These are phyloP conservation scores for Corythoichthys haematopterus DNA, from an alignment of 2,113 vertebrate species.

Conservation along the genomic window DNA sequence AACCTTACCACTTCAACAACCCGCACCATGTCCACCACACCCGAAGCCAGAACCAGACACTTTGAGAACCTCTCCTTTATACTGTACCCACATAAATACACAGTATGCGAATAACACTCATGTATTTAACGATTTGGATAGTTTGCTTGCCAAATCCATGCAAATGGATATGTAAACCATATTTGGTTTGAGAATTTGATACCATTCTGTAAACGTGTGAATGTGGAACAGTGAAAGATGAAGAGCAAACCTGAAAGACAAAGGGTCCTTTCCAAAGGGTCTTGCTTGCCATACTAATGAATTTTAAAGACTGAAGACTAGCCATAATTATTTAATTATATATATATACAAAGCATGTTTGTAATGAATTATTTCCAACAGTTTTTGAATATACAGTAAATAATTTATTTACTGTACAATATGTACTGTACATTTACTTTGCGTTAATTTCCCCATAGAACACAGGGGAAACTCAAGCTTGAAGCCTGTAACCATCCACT, in stretches of 20 bases:
- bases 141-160: neutral
- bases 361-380: too few species aligned
- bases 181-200: neutral
- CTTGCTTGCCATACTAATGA: neutral
- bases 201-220: neutral
- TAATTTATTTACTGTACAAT: too few species aligned
- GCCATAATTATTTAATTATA: neutral
- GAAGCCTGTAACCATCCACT: too few species aligned
- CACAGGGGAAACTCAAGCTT: too few species aligned
- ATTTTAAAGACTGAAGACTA: neutral
- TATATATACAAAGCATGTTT: neutral
- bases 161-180: neutral
- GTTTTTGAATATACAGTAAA: too few species aligned
- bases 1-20: conserved; percentile 64
- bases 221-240: neutral
- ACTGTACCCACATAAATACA: neutral
- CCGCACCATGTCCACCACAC: conserved; percentile 24
- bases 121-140: neutral
- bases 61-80: conserved; percentile 36
- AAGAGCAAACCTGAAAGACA: neutral
- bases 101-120: neutral
- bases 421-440: too few species aligned
- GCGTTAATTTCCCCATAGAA: too few species aligned
- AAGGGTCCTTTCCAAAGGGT: neutral
- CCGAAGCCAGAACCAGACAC: conserved; percentile 57